Evolutionary conservation across 2,888 invertebrate genomes (phyloP).

Genomic region (Acanthosepion pharaonis): DNA sequence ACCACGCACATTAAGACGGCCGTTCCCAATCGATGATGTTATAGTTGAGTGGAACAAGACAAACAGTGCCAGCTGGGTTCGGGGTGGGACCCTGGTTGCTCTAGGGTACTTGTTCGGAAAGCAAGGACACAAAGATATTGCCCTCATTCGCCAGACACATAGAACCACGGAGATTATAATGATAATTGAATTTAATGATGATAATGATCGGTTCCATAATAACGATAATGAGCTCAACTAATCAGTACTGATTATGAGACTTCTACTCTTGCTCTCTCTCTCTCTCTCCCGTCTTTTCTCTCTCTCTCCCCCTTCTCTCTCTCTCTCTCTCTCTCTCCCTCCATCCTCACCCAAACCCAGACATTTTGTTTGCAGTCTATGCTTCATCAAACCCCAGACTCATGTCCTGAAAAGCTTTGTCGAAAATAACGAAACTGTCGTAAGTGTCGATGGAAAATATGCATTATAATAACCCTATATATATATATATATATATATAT

Average conservation of each 20-base stretch:
- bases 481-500: neutral
- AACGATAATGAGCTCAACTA: conserved; percentile 20
- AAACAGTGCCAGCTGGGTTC: neutral
- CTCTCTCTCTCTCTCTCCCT: neutral
- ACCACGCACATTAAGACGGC: neutral
- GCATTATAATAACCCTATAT: too few species aligned
- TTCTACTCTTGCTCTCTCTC: neutral
- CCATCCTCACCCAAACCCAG: neutral
- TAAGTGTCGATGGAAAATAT: too few species aligned
- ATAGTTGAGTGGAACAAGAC: neutral
- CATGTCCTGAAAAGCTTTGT: too few species aligned
- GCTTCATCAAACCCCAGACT: too few species aligned
- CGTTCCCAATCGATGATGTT: neutral
- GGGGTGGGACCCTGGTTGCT: neutral
- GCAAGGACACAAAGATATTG: neutral
- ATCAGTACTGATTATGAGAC: conserved; percentile 16
- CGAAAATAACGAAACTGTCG: too few species aligned
- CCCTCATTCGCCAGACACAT: neutral
- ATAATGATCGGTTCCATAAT: neutral
- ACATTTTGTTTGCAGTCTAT: neutral
- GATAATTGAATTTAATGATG: conserved; percentile 10
- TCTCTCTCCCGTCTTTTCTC: neutral
- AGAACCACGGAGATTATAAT: neutral
- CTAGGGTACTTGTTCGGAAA: neutral
- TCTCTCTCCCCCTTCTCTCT: neutral